Percentiles rank a stretch among this genome's conserved stretches.
These are phyloP conservation scores for Cepaea hortensis DNA, from an alignment of 2,888 invertebrate species.

Conservation along the genomic window DNA sequence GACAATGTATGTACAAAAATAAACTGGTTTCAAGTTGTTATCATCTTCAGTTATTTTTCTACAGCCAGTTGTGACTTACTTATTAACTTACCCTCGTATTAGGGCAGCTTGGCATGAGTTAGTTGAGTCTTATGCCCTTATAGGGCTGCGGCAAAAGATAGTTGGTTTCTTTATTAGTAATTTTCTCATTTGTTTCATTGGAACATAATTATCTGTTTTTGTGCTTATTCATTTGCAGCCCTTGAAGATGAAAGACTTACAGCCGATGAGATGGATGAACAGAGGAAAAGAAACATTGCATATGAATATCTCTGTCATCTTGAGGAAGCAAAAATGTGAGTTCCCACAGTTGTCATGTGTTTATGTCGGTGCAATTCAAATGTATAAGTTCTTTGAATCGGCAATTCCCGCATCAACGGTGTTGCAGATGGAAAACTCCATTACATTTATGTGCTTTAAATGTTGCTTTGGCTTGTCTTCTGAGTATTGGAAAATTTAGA, in stretches of 20 bases:
- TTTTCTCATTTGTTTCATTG: background rate
- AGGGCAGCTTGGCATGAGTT: too few species aligned
- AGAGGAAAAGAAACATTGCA: constrained; percentile 84
- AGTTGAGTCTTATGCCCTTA: too few species aligned
- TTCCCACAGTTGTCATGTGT: constrained; percentile 46
- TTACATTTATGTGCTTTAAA: background rate
- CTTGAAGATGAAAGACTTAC: constrained; percentile 74
- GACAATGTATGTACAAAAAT: too few species aligned
- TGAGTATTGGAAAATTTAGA: background rate
- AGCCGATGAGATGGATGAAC: constrained; percentile 85
- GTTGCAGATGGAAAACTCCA: background rate
- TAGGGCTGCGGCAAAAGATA: background rate
- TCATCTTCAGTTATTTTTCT: too few species aligned
- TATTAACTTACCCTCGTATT: too few species aligned
- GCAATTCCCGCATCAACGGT: background rate
- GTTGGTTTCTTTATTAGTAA: background rate
- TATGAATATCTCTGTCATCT: constrained; percentile 88
- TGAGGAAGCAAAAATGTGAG: constrained; percentile 85
- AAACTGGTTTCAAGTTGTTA: too few species aligned
- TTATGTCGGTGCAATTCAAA: background rate
- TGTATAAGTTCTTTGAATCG: background rate
- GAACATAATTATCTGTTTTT: background rate
- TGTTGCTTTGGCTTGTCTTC: background rate
- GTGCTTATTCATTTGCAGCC: constrained; percentile 48
- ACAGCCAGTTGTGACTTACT: too few species aligned